These are phyloP conservation scores for Agrotis segetum DNA, from an alignment of 2,888 invertebrate species.

Conservation along the genomic window DNA sequence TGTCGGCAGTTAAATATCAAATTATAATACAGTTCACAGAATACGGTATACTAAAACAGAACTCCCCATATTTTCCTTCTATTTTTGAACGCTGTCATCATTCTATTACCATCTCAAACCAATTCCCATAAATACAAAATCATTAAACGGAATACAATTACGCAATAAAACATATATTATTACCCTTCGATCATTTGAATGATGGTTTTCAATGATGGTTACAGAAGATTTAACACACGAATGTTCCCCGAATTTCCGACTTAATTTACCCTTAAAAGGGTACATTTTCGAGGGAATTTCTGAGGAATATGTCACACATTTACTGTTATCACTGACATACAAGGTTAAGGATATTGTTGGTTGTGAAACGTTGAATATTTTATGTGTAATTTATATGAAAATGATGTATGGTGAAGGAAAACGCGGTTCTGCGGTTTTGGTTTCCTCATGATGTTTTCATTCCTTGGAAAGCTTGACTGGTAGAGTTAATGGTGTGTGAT, in stretches of 20 bases:
- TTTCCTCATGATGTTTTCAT: slow-evolving; percentile 20
- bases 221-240: slow-evolving; percentile 59
- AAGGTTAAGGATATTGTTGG: slow-evolving; percentile 3
- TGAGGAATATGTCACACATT: slow-evolving; percentile 39
- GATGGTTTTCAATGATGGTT: slow-evolving; percentile 46
- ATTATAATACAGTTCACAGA: background rate
- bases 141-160: slow-evolving; percentile 42
- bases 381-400: slow-evolving; percentile 14
- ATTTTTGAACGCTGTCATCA: background rate
- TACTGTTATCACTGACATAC: slow-evolving; percentile 21
- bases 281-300: background rate
- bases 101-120: slow-evolving; percentile 30
- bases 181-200: slow-evolving; percentile 57
- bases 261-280: slow-evolving; percentile 55
- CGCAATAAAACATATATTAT: slow-evolving; percentile 62
- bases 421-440: slow-evolving; percentile 4
- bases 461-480: slow-evolving; percentile 8
- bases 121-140: slow-evolving; percentile 44
- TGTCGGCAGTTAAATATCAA: background rate
- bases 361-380: slow-evolving; percentile 21
- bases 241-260: slow-evolving; percentile 25
- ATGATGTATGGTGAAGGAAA: slow-evolving; percentile 16
- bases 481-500: slow-evolving; percentile 33
- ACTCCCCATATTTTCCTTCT: background rate
- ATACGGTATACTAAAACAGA: no score